Conservation (phyloP, 2,797 vertebrate species). For the Poecilia wingei region DNA sequence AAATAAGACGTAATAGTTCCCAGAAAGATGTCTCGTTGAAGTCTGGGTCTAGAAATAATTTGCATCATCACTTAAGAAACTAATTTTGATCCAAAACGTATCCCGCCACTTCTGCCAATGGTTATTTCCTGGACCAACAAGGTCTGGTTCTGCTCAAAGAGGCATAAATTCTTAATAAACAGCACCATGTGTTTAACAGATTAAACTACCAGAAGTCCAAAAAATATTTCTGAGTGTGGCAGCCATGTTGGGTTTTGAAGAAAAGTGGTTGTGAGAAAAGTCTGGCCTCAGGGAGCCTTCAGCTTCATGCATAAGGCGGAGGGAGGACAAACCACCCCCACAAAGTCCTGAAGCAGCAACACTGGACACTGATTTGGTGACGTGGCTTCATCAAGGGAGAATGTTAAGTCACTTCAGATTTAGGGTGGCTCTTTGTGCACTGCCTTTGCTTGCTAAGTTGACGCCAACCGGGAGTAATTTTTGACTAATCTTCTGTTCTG, state of each 20-base stretch:
- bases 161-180: background rate
- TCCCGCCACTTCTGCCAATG: background rate
- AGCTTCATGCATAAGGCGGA: background rate
- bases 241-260: background rate
- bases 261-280: background rate
- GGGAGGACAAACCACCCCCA: background rate
- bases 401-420: background rate
- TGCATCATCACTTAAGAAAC: background rate
- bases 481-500: background rate
- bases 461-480: background rate
- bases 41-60: background rate
- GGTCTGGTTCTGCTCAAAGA: background rate
- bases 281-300: background rate
- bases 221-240: background rate
- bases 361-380: constrained; percentile 2
- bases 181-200: background rate
- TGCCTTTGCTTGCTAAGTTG: background rate
- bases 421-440: background rate
- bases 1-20: background rate
- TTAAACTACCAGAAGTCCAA: background rate
- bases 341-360: background rate
- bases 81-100: background rate
- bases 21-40: background rate
- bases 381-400: background rate
- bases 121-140: background rate